Percentiles rank a stretch among this genome's conserved stretches.
phyloP scores from a whole-genome alignment of 2,113 vertebrate species.

The Rana temporaria region DNA sequence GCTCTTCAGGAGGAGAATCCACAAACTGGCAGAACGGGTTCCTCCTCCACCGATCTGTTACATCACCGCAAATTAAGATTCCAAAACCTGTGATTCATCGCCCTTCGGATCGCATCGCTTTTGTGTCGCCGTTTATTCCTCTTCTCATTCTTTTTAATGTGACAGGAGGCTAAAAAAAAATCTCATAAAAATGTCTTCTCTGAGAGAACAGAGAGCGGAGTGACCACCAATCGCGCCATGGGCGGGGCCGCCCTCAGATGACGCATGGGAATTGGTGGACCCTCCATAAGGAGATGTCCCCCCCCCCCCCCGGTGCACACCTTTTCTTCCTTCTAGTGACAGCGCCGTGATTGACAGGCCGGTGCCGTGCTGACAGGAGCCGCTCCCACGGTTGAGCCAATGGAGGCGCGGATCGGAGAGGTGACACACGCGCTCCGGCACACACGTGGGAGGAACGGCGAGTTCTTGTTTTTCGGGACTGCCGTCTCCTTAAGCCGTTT shows the following conservation, averaged over 20 bases:
- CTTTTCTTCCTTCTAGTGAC: conserved; percentile 28
- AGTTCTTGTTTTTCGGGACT: conserved; percentile 48
- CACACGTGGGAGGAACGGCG: conserved; percentile 49
- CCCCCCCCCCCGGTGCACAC: conserved; percentile 3
- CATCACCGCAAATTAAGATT: conserved; percentile 28
- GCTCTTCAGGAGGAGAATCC: background rate
- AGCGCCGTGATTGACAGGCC: conserved; percentile 34
- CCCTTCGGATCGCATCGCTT: background rate
- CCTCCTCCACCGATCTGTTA: background rate
- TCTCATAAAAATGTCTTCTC: background rate
- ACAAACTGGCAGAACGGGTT: conserved; percentile 24
- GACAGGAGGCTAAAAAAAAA: background rate
- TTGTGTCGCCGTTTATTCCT: background rate
- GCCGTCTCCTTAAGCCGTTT: conserved; percentile 51
- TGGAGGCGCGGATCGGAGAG: conserved; percentile 11
- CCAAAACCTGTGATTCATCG: conserved; percentile 24
- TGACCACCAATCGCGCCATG: conserved; percentile 13
- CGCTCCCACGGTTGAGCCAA: conserved; percentile 35
- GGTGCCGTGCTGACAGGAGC: conserved; percentile 5
- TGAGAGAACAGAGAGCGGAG: background rate
- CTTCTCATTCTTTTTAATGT: conserved; percentile 7
- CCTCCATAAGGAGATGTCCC: too few species aligned
- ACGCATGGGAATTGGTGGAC: background rate
- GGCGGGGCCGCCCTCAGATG: background rate
- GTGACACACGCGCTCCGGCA: conserved; percentile 51